Percentiles rank a stretch among this genome's conserved stretches.
These are phyloP conservation scores for Eupithecia abbreviata DNA, from an alignment of 2,888 invertebrate species.

Conservation along the genomic window DNA sequence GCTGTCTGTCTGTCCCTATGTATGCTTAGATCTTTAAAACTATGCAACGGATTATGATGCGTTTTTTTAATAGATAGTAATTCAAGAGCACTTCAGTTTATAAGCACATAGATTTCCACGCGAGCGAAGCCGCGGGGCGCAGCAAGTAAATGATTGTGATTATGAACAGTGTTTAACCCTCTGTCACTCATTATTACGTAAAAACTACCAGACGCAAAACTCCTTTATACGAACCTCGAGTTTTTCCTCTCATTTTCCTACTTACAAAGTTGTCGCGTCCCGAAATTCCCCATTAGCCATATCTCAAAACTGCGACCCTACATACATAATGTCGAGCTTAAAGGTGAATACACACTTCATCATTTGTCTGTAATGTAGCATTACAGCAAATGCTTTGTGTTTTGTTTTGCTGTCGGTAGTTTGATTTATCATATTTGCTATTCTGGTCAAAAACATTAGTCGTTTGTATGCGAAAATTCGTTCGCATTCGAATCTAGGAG, in stretches of 20 bases:
- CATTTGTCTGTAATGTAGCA: not conserved
- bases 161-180: not conserved
- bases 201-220: slow-evolving; percentile 1
- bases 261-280: slow-evolving; percentile 44
- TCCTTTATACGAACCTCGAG: not conserved
- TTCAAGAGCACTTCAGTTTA: too few species aligned
- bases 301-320: slow-evolving; percentile 47
- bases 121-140: too few species aligned
- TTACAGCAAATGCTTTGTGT: not conserved
- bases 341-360: slow-evolving; percentile 1
- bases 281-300: slow-evolving; percentile 46
- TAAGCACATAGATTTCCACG: too few species aligned
- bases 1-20: too few species aligned
- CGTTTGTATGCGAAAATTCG: not conserved
- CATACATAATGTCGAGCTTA: slow-evolving; percentile 41
- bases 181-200: not conserved
- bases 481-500: not conserved
- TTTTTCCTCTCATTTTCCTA: slow-evolving; percentile 42
- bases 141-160: too few species aligned
- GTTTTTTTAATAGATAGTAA: too few species aligned
- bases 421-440: not conserved
- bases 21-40: too few species aligned
- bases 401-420: not conserved
- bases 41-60: too few species aligned
- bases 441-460: not conserved